A percentile compares a stretch with the other conserved stretches of the same genome.
Evolutionary conservation across 2,888 invertebrate genomes (phyloP).

Genomic region (Tetragonula carbonaria): DNA sequence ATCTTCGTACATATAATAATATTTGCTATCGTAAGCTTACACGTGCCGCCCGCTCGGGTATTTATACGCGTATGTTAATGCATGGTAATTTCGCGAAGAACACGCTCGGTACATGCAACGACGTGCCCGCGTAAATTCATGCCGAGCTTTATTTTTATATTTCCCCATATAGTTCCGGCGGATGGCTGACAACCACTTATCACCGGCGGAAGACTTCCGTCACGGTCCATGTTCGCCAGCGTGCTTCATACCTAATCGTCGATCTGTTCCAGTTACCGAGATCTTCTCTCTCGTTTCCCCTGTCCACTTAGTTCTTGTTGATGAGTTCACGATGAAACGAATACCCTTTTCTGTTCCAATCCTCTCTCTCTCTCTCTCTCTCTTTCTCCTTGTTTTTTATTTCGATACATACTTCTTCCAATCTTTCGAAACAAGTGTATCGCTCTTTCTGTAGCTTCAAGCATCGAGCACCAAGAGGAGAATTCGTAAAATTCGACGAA

Average conservation of each 20-base stretch:
- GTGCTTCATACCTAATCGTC: not conserved
- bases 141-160: not conserved
- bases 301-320: not conserved
- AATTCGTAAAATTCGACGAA: not conserved
- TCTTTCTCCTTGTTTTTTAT: not conserved
- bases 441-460: not conserved
- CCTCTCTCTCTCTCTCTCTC: not conserved
- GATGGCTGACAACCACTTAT: not conserved
- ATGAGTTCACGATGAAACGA: conserved; percentile 17
- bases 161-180: not conserved
- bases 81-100: conserved; percentile 16
- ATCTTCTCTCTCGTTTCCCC: not conserved
- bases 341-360: not conserved
- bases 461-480: not conserved
- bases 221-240: not conserved
- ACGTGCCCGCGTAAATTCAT: conserved; percentile 7
- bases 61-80: conserved; percentile 15
- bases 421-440: not conserved
- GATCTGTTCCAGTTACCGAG: not conserved
- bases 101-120: not conserved
- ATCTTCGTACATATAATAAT: not conserved
- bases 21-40: conserved; percentile 25
- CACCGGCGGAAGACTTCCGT: not conserved
- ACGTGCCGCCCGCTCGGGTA: conserved; percentile 3
- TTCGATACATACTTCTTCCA: not conserved